Conservation (phyloP, 2,888 invertebrate species). For the Charanyca ferruginea region DNA sequence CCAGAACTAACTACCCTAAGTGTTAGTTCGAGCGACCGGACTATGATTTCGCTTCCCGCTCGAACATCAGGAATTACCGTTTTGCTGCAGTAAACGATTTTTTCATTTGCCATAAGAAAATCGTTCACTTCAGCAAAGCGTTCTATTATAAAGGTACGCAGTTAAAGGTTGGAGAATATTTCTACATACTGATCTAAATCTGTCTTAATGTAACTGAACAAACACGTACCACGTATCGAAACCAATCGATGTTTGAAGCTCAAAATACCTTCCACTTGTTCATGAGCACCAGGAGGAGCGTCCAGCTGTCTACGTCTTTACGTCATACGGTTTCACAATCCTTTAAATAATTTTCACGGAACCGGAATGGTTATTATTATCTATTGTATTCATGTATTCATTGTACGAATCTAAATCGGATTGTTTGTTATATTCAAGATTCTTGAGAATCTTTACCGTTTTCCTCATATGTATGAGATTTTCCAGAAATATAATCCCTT, state of each 20-base stretch:
- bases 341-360: slow-evolving; percentile 60
- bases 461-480: slow-evolving; percentile 20
- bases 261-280: slow-evolving; percentile 78
- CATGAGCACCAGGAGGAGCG: slow-evolving; percentile 63
- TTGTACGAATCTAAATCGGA: slow-evolving; percentile 18
- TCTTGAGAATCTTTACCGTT: slow-evolving; percentile 41
- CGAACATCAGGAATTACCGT: too few species aligned
- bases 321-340: slow-evolving; percentile 75
- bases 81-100: too few species aligned
- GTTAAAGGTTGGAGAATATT: slow-evolving; percentile 29
- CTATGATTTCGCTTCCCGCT: too few species aligned
- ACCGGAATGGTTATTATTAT: slow-evolving; percentile 45
- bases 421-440: slow-evolving; percentile 47
- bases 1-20: too few species aligned
- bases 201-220: slow-evolving; percentile 49
- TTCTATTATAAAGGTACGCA: slow-evolving; percentile 13
- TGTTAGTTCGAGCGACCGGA: too few species aligned
- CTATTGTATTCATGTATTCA: slow-evolving; percentile 32
- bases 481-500: slow-evolving; percentile 34
- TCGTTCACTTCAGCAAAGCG: slow-evolving; percentile 4
- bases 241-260: slow-evolving; percentile 61
- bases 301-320: slow-evolving; percentile 74
- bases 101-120: too few species aligned
- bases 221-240: slow-evolving; percentile 33
- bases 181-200: slow-evolving; percentile 44